Conservation (phyloP, 2,113 vertebrate species). For the Dolichotis patagonum region DNA sequence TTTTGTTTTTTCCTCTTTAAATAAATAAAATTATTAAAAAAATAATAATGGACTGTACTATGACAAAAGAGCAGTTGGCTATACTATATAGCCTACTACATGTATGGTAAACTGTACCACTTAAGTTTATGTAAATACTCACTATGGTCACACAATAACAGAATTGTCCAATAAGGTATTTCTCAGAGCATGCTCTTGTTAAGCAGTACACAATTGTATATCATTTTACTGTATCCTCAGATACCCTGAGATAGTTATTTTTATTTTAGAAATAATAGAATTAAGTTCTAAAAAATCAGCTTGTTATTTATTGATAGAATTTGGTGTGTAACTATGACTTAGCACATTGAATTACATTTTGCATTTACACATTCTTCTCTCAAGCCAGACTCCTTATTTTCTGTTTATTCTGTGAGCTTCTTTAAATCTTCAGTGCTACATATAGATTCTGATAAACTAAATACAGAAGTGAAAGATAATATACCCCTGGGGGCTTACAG, state of each 20-base stretch:
- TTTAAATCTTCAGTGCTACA: slow-evolving; percentile 37
- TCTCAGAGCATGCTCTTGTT: background rate
- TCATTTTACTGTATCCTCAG: slow-evolving; percentile 42
- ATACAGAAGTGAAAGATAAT: slow-evolving; percentile 56
- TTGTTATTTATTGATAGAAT: slow-evolving; percentile 29
- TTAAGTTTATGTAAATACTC: background rate
- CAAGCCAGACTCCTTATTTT: slow-evolving; percentile 63
- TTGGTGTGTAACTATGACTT: slow-evolving; percentile 3
- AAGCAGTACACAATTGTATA: background rate
- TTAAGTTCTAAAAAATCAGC: slow-evolving; percentile 35
- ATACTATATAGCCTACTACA: background rate
- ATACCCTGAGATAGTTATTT: slow-evolving; percentile 42
- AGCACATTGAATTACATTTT: slow-evolving; percentile 63
- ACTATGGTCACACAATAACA: background rate
- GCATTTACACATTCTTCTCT: slow-evolving; percentile 70
- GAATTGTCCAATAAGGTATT: background rate
- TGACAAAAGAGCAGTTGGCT: background rate
- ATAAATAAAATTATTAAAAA: too few species aligned
- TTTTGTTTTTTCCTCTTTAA: too few species aligned
- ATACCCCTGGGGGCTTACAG: slow-evolving; percentile 30
- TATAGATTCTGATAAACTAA: slow-evolving; percentile 45
- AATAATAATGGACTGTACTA: background rate
- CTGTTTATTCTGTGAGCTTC: slow-evolving; percentile 46
- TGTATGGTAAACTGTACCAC: background rate
- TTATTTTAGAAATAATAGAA: slow-evolving; percentile 47